Evolutionary conservation across 2,113 vertebrate genomes (phyloP).

Genomic region (Peromyscus maniculatus): DNA sequence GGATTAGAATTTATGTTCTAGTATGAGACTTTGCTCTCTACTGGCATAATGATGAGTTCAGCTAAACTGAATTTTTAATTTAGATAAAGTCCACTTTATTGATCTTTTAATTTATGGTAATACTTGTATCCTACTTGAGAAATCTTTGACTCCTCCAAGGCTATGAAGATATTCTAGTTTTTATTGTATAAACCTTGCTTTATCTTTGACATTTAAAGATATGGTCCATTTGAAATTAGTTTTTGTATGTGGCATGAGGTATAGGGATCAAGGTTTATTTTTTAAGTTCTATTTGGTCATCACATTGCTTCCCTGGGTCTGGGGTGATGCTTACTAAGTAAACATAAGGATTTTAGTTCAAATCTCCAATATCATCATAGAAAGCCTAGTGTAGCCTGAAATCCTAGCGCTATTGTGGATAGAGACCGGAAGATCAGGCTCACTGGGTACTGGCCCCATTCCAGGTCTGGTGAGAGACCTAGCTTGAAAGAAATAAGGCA

Average conservation of each 20-base stretch:
- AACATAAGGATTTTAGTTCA: not conserved
- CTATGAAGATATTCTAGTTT: not conserved
- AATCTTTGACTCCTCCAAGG: conserved; percentile 5
- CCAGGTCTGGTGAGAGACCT: not conserved
- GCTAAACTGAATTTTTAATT: conserved; percentile 14
- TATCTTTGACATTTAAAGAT: conserved; percentile 51
- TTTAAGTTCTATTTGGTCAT: not conserved
- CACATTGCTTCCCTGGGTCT: not conserved
- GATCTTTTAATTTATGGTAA: conserved; percentile 38
- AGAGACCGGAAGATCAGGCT: not conserved
- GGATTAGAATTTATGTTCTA: not conserved
- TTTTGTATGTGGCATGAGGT: not conserved
- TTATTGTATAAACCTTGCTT: conserved; percentile 44
- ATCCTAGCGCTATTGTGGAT: not conserved
- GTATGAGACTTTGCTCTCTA: conserved; percentile 16
- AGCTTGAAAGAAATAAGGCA: not conserved
- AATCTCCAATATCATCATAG: not conserved
- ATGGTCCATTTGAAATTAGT: conserved; percentile 39
- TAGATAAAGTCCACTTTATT: conserved; percentile 38
- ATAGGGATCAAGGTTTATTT: not conserved
- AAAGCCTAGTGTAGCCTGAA: not conserved
- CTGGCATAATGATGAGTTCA: not conserved
- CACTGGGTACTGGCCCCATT: not conserved
- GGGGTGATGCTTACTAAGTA: not conserved
- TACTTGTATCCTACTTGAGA: conserved; percentile 46